Evolutionary conservation across 2,888 invertebrate species (phyloP).

Genomic region (Caenorhabditis sulstoni): DNA sequence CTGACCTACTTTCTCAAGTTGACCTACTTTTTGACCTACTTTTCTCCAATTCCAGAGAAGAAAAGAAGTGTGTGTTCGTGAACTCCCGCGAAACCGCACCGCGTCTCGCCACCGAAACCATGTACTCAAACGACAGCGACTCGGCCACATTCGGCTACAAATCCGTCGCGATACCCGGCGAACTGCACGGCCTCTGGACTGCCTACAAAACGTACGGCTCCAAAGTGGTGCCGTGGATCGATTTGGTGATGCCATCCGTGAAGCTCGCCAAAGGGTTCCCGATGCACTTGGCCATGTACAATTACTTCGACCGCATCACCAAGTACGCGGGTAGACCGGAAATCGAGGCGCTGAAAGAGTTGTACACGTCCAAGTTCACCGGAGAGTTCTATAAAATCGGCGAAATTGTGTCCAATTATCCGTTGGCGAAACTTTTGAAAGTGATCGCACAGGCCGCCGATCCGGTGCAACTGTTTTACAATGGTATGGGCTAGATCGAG

Average conservation of each 20-base stretch:
- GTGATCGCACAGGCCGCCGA: conserved; percentile 69
- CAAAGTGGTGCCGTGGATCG: conserved; percentile 61
- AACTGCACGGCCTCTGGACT: conserved; percentile 77
- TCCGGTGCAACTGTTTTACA: conserved; percentile 77
- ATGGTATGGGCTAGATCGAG: conserved; percentile 48
- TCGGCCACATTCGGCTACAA: conserved; percentile 60
- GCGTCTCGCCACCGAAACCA: conserved; percentile 83
- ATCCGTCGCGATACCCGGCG: conserved; percentile 76
- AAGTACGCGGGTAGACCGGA: conserved; percentile 30
- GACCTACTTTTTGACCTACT: too few relatives aligned
- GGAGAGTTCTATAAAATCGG: conserved; percentile 75
- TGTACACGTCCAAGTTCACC: conserved; percentile 76
- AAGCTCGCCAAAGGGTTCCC: conserved; percentile 66
- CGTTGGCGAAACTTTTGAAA: conserved; percentile 73
- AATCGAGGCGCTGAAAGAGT: conserved; percentile 31
- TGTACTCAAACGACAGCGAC: conserved; percentile 62
- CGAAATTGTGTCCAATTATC: conserved; percentile 75
- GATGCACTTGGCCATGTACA: conserved; percentile 32
- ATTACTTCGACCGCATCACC: conserved; percentile 45
- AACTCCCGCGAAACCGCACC: conserved; percentile 82
- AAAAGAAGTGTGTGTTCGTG: conserved; percentile 75
- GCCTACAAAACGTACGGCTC: conserved; percentile 75
- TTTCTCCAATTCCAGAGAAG: conserved; percentile 45
- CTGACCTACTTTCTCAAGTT: too few relatives aligned
- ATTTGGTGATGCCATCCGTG: conserved; percentile 70